Evolutionary conservation across 2,113 vertebrate genomes (phyloP), one percentile per base, ranked within the genome.

Genomic region (Spea bombifrons): DNA sequence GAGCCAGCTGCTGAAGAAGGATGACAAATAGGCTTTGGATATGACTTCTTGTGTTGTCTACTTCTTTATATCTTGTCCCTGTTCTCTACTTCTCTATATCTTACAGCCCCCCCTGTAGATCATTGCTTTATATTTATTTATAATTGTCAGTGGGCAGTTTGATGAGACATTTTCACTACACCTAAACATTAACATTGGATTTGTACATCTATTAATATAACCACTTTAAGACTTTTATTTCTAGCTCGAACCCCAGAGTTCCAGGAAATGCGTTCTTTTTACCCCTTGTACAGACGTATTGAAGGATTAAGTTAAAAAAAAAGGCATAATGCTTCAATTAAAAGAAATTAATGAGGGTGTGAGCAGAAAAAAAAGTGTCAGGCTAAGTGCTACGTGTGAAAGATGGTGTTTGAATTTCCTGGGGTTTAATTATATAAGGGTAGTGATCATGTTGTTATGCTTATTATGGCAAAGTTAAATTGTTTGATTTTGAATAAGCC

Each of bases 381-480:
- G 71, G 49, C 66, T 71, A 77, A 77, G 75, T 71, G 66, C 67
- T 48, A 43, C 47, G 30, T 71, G 63, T 49, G 75, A 70, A 71
- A 8, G 48, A 63, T 68, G 16, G 16, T 63, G 47, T 61, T 61
- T 69, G 44, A 77, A 45, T 63, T n/a, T 77, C 75, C 75, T 63
- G 67, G 30, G 46, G 75, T 49, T 77, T 77, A 77, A 77, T 77
- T 77, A 13, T 67, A 77, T 77, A 77, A 77, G 71, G 71, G 75
- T 45, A 77, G 75, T 77, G 46, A 77, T 77, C 75, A 77, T 77
- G 75, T 71, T 71, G 55, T 77, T 77, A 77, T 63, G 16, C 75
- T 76, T 68, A 59, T 76, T 68, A 69, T 76, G 53, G 49, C 44
- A 55, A 16, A 16, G 70, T 77, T 77, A 77, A 77, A 70, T 53